phyloP scores from a whole-genome alignment of 2,888 invertebrate species.

The Gandaritis pyraliata region DNA sequence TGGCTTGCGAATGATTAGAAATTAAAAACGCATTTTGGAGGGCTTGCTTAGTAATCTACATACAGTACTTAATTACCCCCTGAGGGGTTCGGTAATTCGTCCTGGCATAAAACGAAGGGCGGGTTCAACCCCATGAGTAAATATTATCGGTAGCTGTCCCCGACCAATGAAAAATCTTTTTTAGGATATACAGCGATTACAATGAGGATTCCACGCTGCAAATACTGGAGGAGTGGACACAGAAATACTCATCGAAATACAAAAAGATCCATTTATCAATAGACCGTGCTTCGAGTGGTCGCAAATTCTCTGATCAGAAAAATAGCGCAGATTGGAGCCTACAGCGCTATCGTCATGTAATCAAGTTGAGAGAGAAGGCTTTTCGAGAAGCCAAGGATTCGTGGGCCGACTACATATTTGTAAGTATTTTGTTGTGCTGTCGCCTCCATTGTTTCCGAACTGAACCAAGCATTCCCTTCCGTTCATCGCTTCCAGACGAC shows the following conservation, averaged over 20 bases:
- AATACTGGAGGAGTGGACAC: constrained; percentile 90
- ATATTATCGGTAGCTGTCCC: background rate
- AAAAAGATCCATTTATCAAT: constrained; percentile 87
- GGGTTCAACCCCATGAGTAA: no score
- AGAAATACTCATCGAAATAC: constrained; percentile 86
- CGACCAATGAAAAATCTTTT: background rate
- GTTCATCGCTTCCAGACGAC: no score
- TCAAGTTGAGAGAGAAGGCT: constrained; percentile 90
- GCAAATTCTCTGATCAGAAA: constrained; percentile 82
- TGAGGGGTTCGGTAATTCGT: no score
- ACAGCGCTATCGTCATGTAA: constrained; percentile 90
- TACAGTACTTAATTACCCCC: no score
- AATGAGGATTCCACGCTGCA: constrained; percentile 91
- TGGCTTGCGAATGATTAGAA: no score
- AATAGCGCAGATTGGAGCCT: constrained; percentile 90
- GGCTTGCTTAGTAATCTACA: no score
- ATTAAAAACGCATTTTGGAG: no score
- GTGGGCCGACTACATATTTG: constrained; percentile 96
- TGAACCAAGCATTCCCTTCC: no score
- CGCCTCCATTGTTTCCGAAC: no score
- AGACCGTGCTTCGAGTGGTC: constrained; percentile 63
- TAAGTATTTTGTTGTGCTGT: constrained; percentile 77
- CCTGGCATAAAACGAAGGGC: no score
- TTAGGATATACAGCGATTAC: constrained; percentile 94
- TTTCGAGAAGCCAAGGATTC: constrained; percentile 87